These are phyloP conservation scores for Cyphomyrus plagiostoma DNA, from an alignment of 2,113 vertebrate genomes.

Conservation along the genomic window DNA sequence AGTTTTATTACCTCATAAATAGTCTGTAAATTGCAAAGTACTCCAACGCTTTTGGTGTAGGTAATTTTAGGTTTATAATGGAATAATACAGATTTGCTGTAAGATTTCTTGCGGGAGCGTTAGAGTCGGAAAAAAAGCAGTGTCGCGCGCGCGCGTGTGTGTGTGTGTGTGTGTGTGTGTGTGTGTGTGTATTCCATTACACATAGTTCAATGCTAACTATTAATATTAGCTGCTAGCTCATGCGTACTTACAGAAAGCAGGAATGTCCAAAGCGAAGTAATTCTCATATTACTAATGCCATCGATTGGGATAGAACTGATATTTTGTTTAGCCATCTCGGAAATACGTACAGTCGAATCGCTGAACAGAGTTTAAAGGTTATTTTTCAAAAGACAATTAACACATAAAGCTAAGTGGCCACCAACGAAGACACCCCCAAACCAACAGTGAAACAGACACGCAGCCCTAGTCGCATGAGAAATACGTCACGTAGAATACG, in stretches of 20 bases:
- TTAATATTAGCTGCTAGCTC: not conserved
- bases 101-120: too few relatives aligned
- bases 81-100: too few relatives aligned
- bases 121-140: too few relatives aligned
- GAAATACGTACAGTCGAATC: not conserved
- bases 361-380: not conserved
- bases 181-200: too few relatives aligned
- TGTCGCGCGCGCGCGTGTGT: too few relatives aligned
- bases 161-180: too few relatives aligned
- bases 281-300: constrained; percentile 61
- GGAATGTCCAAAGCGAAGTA: constrained; percentile 64
- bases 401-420: not conserved
- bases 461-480: not conserved
- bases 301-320: constrained; percentile 55
- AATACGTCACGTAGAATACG: not conserved
- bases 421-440: not conserved
- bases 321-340: constrained; percentile 50
- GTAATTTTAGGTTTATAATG: too few relatives aligned
- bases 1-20: too few relatives aligned
- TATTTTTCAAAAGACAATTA: not conserved
- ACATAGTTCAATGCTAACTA: not conserved
- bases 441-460: not conserved
- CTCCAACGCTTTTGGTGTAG: too few relatives aligned
- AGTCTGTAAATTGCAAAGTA: too few relatives aligned
- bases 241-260: constrained; percentile 59